Base-by-base conservation (phyloP, 2,113 vertebrate species). In the Sprattus sprattus region DNA sequence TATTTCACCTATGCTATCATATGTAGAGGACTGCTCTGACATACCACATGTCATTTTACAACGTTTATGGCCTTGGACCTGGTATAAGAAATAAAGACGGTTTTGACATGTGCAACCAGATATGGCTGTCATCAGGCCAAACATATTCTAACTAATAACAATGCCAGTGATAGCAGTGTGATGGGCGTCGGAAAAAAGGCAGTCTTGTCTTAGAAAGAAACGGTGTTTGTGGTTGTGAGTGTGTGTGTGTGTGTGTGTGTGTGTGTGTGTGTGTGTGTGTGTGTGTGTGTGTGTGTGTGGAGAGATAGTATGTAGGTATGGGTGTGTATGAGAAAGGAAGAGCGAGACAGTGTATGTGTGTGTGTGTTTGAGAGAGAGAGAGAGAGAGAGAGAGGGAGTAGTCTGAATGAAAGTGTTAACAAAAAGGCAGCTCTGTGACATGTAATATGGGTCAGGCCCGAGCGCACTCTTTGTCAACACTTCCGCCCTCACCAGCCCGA, bases 381-480 rank as follows among this genome's bases (percentile, higher is more conserved):
- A 6, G 47, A 49, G 3, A 60, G 71, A 39, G 71, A 50, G 10
- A 64, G 22, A 6, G 47, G 2, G 3, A 60, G 71, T 6, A 28
- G 28, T 39, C 13, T 39, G 71, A 28, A 28, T 81, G 71, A 78
- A 13, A 11, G 71, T 78, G 71, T 78, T 78, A 78, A 39, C 71
- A 91, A 89, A 90, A 89, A 89, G 88, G 81, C 32, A 83, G 85
- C 87, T 81, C 39, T 90, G 91, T 84, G 89, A 88, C 86, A 89
- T 90, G 90, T 92, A 91, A 84, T 45, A 11, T 60, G 85, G 86
- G 44, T 87, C 85, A 90, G 88, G 81, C 47, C 44, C 86, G 71
- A 85, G 46, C 82, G 86, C 85, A 75, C 82, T 84, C 50, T 85
- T 86, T 93, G 92, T 93, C 93, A 93, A 93, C 93, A 92, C 93